Evolutionary conservation across 2,113 vertebrate genomes (phyloP), one percentile per base, ranked within the genome.

Genomic region (Paramormyrops kingsleyae): DNA sequence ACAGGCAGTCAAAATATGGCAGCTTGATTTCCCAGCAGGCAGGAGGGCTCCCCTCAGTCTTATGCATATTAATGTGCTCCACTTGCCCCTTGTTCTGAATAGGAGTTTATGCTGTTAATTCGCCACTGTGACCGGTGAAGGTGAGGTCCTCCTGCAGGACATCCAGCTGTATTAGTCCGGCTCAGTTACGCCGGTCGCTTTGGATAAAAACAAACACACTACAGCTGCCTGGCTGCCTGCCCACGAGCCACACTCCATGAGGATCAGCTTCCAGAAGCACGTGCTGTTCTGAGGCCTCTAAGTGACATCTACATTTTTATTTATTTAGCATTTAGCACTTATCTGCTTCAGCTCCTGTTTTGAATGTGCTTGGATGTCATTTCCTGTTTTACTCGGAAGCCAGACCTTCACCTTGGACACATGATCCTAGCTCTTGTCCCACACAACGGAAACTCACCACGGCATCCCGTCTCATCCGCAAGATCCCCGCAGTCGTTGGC

Each of bases 401-500:
- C 5, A 56, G 53, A 56, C 53, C 53, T 6, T 21, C 53, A 21
- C 53, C 19, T 56, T 56, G 5, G 62, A 4, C n/a, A 19, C 74
- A 42, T 19, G 74, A 27, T 13, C 35, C 74, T 6, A 39, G 74
- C 31, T 19, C 70, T 15, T 31, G 2, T 42, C 62, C 27, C 62
- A 12, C n/a, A n/a, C 24, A 21, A 83, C 6, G 50, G 89, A 85
- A 46, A 92, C 88, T 96, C 97, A 98, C 97, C 96, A 94, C 95
- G 95, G 88, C 97, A 98, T 91, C 95, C 96, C 4, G 96, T 90
- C 93, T 98, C 97, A 93, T 98, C 97, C 24, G 97, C 96, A 88
- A 96, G 97, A 94, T 98, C 97, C 74, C 97, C 97, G 56, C 97
- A 98, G 92, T 98, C 97, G 62, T 98, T 97, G 90, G 97, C 95